These are phyloP conservation scores for Ceratina calcarata DNA, from an alignment of 1,140 invertebrate genomes.

Conservation along the genomic window DNA sequence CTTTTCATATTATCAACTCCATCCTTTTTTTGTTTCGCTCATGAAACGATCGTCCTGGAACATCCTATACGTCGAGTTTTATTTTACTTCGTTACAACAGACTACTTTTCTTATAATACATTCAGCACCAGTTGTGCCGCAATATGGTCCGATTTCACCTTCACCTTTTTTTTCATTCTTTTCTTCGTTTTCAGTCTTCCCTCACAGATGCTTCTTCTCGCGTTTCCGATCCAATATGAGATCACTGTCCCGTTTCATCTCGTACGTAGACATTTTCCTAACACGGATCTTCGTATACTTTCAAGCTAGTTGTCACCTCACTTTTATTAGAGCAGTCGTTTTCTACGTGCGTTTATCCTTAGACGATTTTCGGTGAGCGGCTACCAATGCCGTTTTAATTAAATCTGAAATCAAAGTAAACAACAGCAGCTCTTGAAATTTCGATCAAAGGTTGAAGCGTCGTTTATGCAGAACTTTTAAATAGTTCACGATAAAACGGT, in stretches of 20 bases:
- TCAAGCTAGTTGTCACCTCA: neutral
- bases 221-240: conserved; percentile 1
- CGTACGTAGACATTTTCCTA: neutral
- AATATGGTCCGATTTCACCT: conserved; percentile 38
- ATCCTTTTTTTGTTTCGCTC: no score
- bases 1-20: neutral
- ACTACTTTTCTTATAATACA: conserved; percentile 43
- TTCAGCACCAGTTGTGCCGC: conserved; percentile 34
- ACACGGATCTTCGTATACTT: conserved; percentile 7
- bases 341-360: neutral
- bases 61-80: conserved; percentile 20
- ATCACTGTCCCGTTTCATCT: conserved; percentile 34
- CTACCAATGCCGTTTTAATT: conserved; percentile 7
- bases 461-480: neutral
- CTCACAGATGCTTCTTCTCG: neutral
- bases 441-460: neutral
- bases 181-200: neutral
- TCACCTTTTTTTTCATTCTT: neutral
- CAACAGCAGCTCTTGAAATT: neutral
- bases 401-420: neutral
- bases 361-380: conserved; percentile 4
- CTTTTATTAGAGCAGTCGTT: neutral
- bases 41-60: neutral
- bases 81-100: conserved; percentile 37
- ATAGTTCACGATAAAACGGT: neutral